Conservation (phyloP, 2,888 invertebrate genomes). For the Trissolcus japonicus region DNA sequence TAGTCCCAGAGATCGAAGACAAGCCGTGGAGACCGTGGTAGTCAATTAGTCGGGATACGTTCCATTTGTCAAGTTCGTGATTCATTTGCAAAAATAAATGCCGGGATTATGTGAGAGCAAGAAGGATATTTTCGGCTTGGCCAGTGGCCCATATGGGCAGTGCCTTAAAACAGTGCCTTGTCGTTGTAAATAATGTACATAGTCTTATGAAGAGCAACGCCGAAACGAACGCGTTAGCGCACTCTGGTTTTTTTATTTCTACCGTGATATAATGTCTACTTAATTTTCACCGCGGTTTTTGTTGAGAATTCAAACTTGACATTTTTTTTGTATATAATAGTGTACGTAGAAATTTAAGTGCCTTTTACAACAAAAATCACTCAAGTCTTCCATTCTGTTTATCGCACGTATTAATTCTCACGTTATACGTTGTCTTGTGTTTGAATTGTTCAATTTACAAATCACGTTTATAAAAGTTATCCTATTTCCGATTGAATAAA, state of each 20-base stretch:
- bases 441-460: slow-evolving; percentile 12
- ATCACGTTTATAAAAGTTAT: slow-evolving; percentile 27
- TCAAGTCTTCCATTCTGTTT: slow-evolving; percentile 75
- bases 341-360: slow-evolving; percentile 70
- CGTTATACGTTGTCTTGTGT: slow-evolving; percentile 48
- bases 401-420: slow-evolving; percentile 65
- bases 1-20: slow-evolving; percentile 80
- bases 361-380: slow-evolving; percentile 77
- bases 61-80: slow-evolving; percentile 30
- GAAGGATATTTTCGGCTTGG: slow-evolving; percentile 59
- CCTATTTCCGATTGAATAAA: slow-evolving; percentile 52
- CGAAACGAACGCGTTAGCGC: slow-evolving; percentile 24
- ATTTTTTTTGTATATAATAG: slow-evolving; percentile 17
- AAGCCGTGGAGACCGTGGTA: slow-evolving; percentile 91
- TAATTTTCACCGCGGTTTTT: slow-evolving; percentile 40
- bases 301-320: slow-evolving; percentile 21
- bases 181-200: slow-evolving; percentile 67
- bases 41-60: slow-evolving; percentile 46
- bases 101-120: slow-evolving; percentile 33
- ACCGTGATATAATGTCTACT: slow-evolving; percentile 55
- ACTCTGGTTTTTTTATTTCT: slow-evolving; percentile 14
- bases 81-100: slow-evolving; percentile 44
- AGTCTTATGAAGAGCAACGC: slow-evolving; percentile 3
- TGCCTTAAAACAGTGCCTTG: slow-evolving; percentile 73
- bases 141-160: slow-evolving; percentile 70